A percentile compares a stretch with the other conserved stretches of the same genome.
phyloP scores from a whole-genome alignment of 2,113 vertebrate genomes.

The Rhinichthys klamathensis region DNA sequence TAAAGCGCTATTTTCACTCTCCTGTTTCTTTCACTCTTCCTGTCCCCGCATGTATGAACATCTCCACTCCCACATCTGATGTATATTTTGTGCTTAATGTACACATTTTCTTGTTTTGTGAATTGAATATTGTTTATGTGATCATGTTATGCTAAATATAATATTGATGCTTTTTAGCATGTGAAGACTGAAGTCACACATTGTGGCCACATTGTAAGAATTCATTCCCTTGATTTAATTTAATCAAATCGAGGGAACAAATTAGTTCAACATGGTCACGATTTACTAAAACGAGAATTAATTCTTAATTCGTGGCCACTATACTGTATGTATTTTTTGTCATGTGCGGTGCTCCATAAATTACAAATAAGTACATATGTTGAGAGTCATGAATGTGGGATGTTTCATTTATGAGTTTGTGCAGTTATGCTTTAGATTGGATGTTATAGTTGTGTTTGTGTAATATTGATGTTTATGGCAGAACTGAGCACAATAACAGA shows the following conservation, averaged over 20 bases:
- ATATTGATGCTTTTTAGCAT: neutral
- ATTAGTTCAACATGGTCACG: no score
- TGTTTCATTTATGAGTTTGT: neutral
- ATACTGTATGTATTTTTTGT: no score
- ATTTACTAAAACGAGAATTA: no score
- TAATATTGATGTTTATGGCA: neutral
- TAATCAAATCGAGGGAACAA: no score
- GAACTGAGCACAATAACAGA: neutral
- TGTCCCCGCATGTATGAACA: constrained; percentile 14
- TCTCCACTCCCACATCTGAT: constrained; percentile 32
- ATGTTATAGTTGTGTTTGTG: neutral
- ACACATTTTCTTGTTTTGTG: neutral
- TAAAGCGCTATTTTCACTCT: neutral
- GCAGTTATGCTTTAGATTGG: neutral
- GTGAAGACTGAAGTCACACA: neutral
- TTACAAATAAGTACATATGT: constrained; percentile 5
- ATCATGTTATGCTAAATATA: constrained; percentile 21
- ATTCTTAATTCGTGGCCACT: no score
- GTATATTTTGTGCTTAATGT: constrained; percentile 1
- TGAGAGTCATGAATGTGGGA: constrained; percentile 4
- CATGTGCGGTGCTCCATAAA: no score
- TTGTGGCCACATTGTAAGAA: no score
- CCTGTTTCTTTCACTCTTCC: neutral
- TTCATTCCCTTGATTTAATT: no score
- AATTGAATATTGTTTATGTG: neutral